Conservation (phyloP, 1,140 invertebrate species). For the Colletes gigas region DNA sequence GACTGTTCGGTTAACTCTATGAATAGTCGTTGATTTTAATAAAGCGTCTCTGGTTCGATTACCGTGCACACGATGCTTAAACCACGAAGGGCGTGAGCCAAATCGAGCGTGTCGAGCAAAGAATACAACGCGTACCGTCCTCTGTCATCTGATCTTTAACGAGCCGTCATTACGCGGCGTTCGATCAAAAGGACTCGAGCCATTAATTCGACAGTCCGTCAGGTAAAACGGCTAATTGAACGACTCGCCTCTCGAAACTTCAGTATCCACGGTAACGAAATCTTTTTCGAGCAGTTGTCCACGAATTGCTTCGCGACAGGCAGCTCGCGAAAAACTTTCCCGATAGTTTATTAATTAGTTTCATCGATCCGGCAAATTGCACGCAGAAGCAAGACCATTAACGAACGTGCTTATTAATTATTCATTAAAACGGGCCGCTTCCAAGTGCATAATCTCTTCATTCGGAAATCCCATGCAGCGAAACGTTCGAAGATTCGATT, state of each 20-base stretch:
- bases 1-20: too few relatives aligned
- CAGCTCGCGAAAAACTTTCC: slow-evolving; percentile 13
- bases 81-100: background rate
- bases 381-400: slow-evolving; percentile 1
- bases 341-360: slow-evolving; percentile 43
- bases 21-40: too few relatives aligned
- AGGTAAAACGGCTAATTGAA: slow-evolving; percentile 1
- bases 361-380: slow-evolving; percentile 18
- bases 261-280: background rate
- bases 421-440: background rate
- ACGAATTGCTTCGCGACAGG: background rate
- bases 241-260: background rate
- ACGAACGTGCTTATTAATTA: slow-evolving; percentile 20
- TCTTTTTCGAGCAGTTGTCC: background rate
- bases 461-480: too few relatives aligned
- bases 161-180: background rate
- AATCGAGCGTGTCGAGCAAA: background rate
- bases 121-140: background rate
- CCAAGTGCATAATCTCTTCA: too few relatives aligned
- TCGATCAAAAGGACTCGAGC: background rate
- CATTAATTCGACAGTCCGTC: background rate
- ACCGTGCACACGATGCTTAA: background rate
- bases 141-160: background rate
- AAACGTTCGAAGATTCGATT: too few relatives aligned
- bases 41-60: too few relatives aligned